These are phyloP conservation scores for Epirrhoe tristata DNA, from an alignment of 2,888 invertebrate species.

Conservation along the genomic window DNA sequence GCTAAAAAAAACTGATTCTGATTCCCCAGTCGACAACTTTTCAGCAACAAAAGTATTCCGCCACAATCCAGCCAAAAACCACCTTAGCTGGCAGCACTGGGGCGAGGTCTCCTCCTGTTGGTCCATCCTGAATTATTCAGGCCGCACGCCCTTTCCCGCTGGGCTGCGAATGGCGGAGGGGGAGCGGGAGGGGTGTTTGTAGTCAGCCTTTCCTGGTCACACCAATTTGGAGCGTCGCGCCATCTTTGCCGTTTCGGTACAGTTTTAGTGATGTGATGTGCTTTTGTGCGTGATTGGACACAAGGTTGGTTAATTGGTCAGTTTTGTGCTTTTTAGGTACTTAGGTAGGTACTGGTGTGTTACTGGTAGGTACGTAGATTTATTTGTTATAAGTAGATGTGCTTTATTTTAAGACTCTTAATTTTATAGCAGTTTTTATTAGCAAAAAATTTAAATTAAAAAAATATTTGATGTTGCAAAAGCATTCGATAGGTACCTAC, in stretches of 20 bases:
- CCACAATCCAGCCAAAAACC: neutral
- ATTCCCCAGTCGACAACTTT: no score
- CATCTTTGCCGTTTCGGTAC: slow-evolving; percentile 59
- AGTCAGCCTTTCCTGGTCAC: slow-evolving; percentile 77
- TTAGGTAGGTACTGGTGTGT: neutral
- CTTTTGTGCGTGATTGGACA: slow-evolving; percentile 52
- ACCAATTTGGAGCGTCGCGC: slow-evolving; percentile 61
- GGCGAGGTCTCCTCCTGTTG: slow-evolving; percentile 60
- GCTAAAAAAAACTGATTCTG: no score
- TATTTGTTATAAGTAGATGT: no score
- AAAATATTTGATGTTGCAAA: neutral
- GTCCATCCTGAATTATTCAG: slow-evolving; percentile 77
- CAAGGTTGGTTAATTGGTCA: slow-evolving; percentile 34
- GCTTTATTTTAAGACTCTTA: neutral
- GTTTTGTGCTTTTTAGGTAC: slow-evolving; percentile 1
- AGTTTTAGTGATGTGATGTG: slow-evolving; percentile 62
- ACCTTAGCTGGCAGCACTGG: slow-evolving; percentile 54
- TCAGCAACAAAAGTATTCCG: no score
- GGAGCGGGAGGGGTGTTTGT: slow-evolving; percentile 51
- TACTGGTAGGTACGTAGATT: neutral
- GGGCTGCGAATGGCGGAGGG: slow-evolving; percentile 65
- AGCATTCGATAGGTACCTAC: neutral
- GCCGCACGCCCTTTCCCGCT: slow-evolving; percentile 80
- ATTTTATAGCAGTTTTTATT: neutral
- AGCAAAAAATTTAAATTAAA: neutral